Base-by-base conservation (phyloP, 2,113 vertebrate genomes). In the Toxotes jaculatrix region DNA sequence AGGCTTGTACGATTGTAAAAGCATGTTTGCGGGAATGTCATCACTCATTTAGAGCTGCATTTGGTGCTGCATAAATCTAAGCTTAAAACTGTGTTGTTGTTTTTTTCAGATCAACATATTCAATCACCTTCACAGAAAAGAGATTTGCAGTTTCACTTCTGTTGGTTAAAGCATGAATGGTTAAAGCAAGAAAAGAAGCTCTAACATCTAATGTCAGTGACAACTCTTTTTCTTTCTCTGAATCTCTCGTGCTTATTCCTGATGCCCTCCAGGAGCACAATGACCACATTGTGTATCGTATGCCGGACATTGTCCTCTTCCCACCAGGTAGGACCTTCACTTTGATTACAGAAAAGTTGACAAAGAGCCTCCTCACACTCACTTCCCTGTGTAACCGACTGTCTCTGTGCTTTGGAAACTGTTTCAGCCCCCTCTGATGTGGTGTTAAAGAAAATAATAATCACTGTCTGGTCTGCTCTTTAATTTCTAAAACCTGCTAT, bases 201-300 rank as follows among this genome's bases (percentile, higher is more conserved):
- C 42, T 43, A 43, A 13, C 3, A 21, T 38, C n/a, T 2, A 64
- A 38, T 38, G 27, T 38, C 36, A 38, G 36, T 38, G 36, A 23
- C 21, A 34, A 21, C 8, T 27, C n/a, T 32, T n/a, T 27, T 36
- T 64, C 3, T 42, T 12, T 64, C 23, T 71, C 13, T 73, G 2
- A 11, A 0, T 61, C 27, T 53, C 16, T 56, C 1, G 2, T 59
- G 9, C 2, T 69, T 16, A 42, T 27, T 51, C 1, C 14, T 40
- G 12, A n/a, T 3, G 0, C 42, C 34, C 38, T 61, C 36, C 78
- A 94, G 94, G 87, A 86, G 40, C 21, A 82, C 43, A 85, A 75
- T 12, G 74, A 90, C 55, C 95, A 96, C 67, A 51, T 91, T 51
- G 88, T 96, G 23, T 92, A 92, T 82, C 91, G 91, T 19, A 89